These are phyloP conservation scores for Epinotia ramella DNA, from an alignment of 2,888 invertebrate genomes.

Conservation along the genomic window DNA sequence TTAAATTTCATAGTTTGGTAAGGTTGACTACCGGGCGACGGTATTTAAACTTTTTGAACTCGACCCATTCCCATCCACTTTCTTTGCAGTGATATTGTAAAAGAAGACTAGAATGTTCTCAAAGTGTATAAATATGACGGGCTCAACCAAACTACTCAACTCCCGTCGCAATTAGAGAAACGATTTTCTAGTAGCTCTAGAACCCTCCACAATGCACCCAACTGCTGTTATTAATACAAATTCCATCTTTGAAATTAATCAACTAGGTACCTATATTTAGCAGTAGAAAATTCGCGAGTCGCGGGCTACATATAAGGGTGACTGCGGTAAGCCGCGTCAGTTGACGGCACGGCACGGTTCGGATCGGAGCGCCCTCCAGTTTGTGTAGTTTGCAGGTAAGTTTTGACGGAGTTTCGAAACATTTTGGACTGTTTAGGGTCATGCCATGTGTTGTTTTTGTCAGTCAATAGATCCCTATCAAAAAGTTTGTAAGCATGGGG, in stretches of 20 bases:
- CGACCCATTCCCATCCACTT: no score
- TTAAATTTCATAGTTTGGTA: no score
- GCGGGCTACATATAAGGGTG: slow-evolving; percentile 13
- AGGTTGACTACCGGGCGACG: no score
- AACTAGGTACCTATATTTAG: slow-evolving; percentile 21
- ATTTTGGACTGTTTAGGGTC: neutral
- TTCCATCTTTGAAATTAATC: slow-evolving; percentile 1
- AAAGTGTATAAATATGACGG: no score
- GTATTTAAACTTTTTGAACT: no score
- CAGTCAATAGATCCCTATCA: neutral
- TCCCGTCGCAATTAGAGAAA: no score
- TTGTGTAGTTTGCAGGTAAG: slow-evolving; percentile 11
- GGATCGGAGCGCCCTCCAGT: neutral
- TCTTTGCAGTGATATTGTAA: no score
- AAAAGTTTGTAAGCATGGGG: neutral
- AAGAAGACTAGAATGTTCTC: no score
- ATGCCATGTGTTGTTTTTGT: neutral
- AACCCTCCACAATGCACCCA: neutral
- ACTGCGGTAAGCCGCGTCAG: neutral
- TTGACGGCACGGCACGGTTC: neutral
- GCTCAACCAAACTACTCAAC: no score
- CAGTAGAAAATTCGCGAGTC: neutral
- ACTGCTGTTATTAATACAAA: neutral
- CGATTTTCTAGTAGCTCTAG: neutral
- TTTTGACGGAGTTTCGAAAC: neutral